Evolutionary conservation across 64 coral and sea anemone species (phyloP), one percentile per base, ranked within the genome.

Genomic region (Actinia tenebrosa): DNA sequence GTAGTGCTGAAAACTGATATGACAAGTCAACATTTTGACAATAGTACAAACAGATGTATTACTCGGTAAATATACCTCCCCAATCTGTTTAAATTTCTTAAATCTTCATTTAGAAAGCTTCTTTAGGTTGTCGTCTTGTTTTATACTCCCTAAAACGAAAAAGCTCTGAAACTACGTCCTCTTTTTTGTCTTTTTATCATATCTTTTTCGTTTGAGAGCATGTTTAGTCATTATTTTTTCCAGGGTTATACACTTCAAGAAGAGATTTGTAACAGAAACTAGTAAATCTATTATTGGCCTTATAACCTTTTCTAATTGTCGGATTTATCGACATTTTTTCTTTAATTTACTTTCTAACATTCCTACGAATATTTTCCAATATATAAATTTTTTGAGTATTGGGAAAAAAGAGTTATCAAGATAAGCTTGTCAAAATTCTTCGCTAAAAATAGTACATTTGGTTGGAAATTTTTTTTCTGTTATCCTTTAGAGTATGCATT

Each of bases 261-360:
- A 75, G 23, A 75, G 69, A n/a, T 75, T 75, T 75, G 69, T 75
- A 75, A 75, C 69, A 75, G 69, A 75, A 75, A 75, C 69, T 10
- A 30, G 69, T 75, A n/a, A 27, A 75, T 75, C 26, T 2, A 42
- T 75, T 75, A 43, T 75, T 75, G 69, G 23, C 69, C 69, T 75
- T 75, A 27, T 75, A 27, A 75, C 69, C 69, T 75, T 30, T 75
- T 75, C 25, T 30, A 75, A 75, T 30, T 75, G 69, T 75, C 69
- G 27, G 13, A 5, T 75, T 75, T 26, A 75, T 75, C 69, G 25
- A 25, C 25, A 42, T 42, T 25, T 30, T 72, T 75, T 42, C n/a
- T 75, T 75, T 75, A 42, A 75, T 66, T 19, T 69, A 7, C n/a
- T 13, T 75, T 75, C 69, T 42, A 75, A 75, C 69, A 75, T 75